A percentile compares a stretch with the other conserved stretches of the same genome.
phyloP scores from a whole-genome alignment of 2,797 vertebrate species.

The Notolepis coatsorum region DNA sequence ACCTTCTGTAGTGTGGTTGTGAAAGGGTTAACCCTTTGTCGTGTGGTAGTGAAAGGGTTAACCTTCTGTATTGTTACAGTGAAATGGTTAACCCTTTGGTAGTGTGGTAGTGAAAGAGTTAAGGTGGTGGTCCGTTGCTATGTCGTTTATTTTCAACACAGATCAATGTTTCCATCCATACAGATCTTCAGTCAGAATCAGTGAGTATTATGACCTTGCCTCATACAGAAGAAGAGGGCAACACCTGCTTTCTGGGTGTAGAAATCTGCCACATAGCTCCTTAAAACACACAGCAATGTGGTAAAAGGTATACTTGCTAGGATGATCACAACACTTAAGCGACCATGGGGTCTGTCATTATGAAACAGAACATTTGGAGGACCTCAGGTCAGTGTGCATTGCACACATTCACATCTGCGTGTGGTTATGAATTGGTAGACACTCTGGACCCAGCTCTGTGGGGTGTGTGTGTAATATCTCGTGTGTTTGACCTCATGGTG shows the following conservation, averaged over 20 bases:
- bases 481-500: constrained; percentile 27
- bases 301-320: background rate
- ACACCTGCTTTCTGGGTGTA: background rate
- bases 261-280: background rate
- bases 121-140: too few species aligned
- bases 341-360: background rate
- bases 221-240: background rate
- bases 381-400: background rate
- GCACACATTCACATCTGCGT: background rate
- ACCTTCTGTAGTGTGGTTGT: too few species aligned
- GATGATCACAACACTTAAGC: constrained; percentile 10
- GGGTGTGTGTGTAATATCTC: background rate
- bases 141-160: too few species aligned
- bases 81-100: too few species aligned
- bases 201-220: too few species aligned
- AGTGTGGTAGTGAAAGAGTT: too few species aligned
- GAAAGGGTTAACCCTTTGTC: too few species aligned
- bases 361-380: background rate
- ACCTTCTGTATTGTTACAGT: too few species aligned
- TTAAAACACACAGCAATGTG: too few species aligned
- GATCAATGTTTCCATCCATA: too few species aligned
- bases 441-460: background rate
- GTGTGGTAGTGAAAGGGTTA: too few species aligned
- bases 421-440: constrained; percentile 3
- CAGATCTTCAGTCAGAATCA: too few species aligned